These are phyloP conservation scores for Stomatorhinus walkeri DNA, from an alignment of 2,797 vertebrate genomes.

Conservation along the genomic window DNA sequence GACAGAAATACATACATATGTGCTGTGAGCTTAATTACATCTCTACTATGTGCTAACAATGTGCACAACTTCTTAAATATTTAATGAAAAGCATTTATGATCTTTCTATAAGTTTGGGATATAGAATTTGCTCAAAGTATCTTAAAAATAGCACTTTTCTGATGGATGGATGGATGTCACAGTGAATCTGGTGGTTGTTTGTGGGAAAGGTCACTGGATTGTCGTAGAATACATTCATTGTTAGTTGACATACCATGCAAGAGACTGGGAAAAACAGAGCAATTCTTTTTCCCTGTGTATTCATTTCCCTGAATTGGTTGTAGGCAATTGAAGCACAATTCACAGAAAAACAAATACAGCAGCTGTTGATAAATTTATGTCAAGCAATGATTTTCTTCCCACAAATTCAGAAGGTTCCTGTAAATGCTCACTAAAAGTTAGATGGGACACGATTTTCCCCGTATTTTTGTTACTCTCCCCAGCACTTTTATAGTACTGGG, in stretches of 20 bases:
- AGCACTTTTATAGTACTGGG: neutral
- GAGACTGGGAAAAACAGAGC: neutral
- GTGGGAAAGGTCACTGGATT: neutral
- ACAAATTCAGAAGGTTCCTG: neutral
- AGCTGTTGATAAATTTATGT: neutral
- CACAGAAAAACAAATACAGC: neutral
- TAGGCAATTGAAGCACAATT: neutral
- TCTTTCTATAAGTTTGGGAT: neutral
- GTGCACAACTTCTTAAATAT: neutral
- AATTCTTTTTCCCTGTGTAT: neutral
- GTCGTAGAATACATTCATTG: neutral
- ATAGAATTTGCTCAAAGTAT: neutral
- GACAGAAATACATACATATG: neutral
- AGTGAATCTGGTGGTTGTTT: neutral
- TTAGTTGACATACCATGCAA: neutral
- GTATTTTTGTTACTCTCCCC: neutral
- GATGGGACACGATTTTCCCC: neutral
- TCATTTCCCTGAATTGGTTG: constrained; percentile 15
- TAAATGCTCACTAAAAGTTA: neutral
- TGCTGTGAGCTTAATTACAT: neutral
- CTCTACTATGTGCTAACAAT: neutral
- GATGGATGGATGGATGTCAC: neutral
- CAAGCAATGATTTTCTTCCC: neutral
- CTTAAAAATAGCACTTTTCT: neutral
- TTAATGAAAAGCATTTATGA: neutral